A percentile compares a stretch with the other conserved stretches of the same genome.
These are phyloP conservation scores for Bombus sibiricus DNA, from an alignment of 1,140 invertebrate species.

Conservation along the genomic window DNA sequence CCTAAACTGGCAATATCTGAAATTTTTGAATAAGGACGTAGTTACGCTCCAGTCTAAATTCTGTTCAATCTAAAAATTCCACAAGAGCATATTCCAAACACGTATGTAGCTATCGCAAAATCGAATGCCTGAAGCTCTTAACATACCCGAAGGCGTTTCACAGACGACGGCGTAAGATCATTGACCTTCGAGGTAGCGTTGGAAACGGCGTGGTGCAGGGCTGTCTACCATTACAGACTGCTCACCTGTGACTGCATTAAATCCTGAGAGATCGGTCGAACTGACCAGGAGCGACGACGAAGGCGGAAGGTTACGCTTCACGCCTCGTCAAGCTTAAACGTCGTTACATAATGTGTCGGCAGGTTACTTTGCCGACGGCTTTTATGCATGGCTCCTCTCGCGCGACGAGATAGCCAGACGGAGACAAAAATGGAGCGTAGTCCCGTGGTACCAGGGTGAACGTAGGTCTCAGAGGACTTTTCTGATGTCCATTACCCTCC, in stretches of 20 bases:
- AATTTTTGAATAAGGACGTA: too few species aligned
- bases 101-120: not conserved
- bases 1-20: too few species aligned
- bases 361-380: slow-evolving; percentile 40
- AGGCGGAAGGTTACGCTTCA: slow-evolving; percentile 59
- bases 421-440: not conserved
- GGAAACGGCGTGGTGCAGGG: not conserved
- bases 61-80: not conserved
- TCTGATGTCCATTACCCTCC: slow-evolving; percentile 22
- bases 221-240: slow-evolving; percentile 12
- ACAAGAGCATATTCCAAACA: not conserved
- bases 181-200: slow-evolving; percentile 40
- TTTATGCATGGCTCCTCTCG: slow-evolving; percentile 28
- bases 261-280: slow-evolving; percentile 40
- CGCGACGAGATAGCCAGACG: not conserved
- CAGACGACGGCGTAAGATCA: slow-evolving; percentile 3
- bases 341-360: slow-evolving; percentile 55
- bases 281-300: slow-evolving; percentile 29
- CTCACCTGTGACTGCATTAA: slow-evolving; percentile 46
- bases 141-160: not conserved
- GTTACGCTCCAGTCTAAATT: too few species aligned
- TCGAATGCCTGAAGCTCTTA: not conserved
- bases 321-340: slow-evolving; percentile 51
- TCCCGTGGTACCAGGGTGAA: too few species aligned
- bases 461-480: not conserved